Base-by-base conservation (phyloP, 2,113 vertebrate species). In the Pongo pygmaeus region DNA sequence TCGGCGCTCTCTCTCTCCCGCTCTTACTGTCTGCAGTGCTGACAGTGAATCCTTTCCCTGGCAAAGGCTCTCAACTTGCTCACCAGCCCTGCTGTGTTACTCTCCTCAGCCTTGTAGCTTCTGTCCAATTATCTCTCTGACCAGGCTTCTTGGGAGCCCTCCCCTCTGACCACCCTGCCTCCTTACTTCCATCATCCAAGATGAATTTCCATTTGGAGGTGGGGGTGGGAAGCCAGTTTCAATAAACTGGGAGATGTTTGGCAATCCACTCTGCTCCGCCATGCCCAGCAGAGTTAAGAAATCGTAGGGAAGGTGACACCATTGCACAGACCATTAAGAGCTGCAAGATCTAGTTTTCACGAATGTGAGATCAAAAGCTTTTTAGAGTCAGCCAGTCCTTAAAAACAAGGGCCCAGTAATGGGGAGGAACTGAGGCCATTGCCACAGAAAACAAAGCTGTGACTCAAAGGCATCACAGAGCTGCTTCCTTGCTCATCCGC, bases 321-420 rank as follows among this genome's bases (percentile, higher is more conserved):
- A 88, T 98, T 93, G 97, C 97, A 23, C 92, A 95, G 90, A 93
- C 96, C 98, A 97, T 92, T 94, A 98, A 97, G 97, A 96, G 97
- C 97, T 97, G 97, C 97, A 93, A 97, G 98, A 97, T 97, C 83
- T 86, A 92, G 92, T 96, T 98, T 98, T 98, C 98, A 99, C 48
- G 55, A 98, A 98, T 8, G n/a, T 23, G 93, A 98, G 97, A 98
- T 98, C 98, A 98, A 98, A 98, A 98, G 98, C 95, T 97, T 97
- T 97, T 96, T 97, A 97, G 98, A 98, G 97, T 95, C 97, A 98
- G 98, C 48, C 94, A 84, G 97, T 87, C 85, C 50, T 97, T 84
- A 94, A 95, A 98, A 98, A 98, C 98, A 98, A 97, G 98, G 97
- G 97, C 92, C 97, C 96, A 90, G 84, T 10, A 64, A 83, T 74